These are phyloP conservation scores for Acleris holmiana DNA, from an alignment of 2,888 invertebrate species.

Conservation along the genomic window DNA sequence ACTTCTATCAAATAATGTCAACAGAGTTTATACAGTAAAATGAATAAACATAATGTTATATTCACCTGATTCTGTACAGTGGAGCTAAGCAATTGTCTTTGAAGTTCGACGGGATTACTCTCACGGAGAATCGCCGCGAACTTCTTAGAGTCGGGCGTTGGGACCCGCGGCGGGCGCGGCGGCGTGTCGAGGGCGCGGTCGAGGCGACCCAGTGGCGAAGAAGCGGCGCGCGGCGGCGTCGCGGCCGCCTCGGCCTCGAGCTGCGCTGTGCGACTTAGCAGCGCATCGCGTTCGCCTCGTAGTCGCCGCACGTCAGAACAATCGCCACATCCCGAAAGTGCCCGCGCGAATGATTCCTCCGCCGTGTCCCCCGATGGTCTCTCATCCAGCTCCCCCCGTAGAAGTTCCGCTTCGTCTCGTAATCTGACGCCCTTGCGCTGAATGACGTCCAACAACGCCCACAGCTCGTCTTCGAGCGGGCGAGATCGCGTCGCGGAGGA, in stretches of 20 bases:
- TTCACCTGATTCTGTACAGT: slow-evolving; percentile 93
- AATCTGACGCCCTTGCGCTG: slow-evolving; percentile 89
- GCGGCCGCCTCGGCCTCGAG: slow-evolving; percentile 90
- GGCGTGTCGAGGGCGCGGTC: slow-evolving; percentile 89
- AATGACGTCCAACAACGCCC: slow-evolving; percentile 94
- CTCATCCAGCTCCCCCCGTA: slow-evolving; percentile 81
- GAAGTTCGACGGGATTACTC: slow-evolving; percentile 91
- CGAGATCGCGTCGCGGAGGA: slow-evolving; percentile 85
- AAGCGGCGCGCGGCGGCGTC: slow-evolving; percentile 58
- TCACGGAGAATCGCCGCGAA: slow-evolving; percentile 93
- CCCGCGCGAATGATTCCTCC: slow-evolving; percentile 86
- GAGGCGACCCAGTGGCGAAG: slow-evolving; percentile 86
- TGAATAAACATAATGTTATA: background rate
- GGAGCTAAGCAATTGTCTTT: slow-evolving; percentile 91
- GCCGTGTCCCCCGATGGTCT: slow-evolving; percentile 81
- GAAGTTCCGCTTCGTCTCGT: slow-evolving; percentile 88
- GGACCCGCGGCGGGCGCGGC: slow-evolving; percentile 85
- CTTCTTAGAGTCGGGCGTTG: slow-evolving; percentile 89
- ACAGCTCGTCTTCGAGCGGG: slow-evolving; percentile 91
- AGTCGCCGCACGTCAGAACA: slow-evolving; percentile 83
- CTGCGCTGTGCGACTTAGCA: slow-evolving; percentile 90
- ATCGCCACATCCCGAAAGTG: slow-evolving; percentile 58
- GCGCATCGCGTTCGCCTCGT: slow-evolving; percentile 89
- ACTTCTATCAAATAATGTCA: background rate
- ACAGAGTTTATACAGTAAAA: background rate